Base-by-base conservation (phyloP, 2,888 invertebrate species). In the Cloeon dipterum region DNA sequence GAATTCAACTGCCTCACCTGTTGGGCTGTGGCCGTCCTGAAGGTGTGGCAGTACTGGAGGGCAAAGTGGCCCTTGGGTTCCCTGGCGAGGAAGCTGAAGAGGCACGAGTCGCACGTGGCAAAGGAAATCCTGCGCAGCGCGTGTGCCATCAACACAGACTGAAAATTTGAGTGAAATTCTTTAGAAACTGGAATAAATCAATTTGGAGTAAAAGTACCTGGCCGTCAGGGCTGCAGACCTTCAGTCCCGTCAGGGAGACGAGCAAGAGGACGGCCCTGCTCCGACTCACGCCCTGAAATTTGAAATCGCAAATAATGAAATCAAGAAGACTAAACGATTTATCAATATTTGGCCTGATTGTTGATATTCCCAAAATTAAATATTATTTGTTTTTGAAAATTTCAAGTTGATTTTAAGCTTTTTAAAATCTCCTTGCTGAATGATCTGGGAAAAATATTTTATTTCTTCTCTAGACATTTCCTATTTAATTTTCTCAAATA, bases 121-220 rank as follows among this genome's bases (percentile, higher is more conserved):
- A 78, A 81, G 49, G 81, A 78, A 51, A 83, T 79, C 55, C 83
- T 70, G 48, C 78, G 71, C 50, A 82, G 61, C 54, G 75, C 75
- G 63, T 82, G 81, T 49, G 74, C 75, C 81, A 81, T 82, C 59
- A 74, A 72, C 59, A 79, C 75, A 53, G 66, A 68, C 76, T 76
- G 67, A 2, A 64, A 64, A 23, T 29, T 29, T 29, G 21, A 8
- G 5, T 8, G 29, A 34, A 11, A 34, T 34, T 8, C 7, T 7
- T 5, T 14, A 14, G 13, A 32, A 25, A 25, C 25, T 8, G n/a
- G 8, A 25, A 16, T 8, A 23, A 23, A 11, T 23, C 23, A 8
- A 23, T 8, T 2, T 20, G 13, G 14, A n/a, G 4, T 18, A 20
- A 43, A 52, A 61, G 63, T 57, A 81, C 81, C 72, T 78, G 75